phyloP scores from a whole-genome alignment of 2,888 invertebrate species.

The Drosophila longiperda region DNA sequence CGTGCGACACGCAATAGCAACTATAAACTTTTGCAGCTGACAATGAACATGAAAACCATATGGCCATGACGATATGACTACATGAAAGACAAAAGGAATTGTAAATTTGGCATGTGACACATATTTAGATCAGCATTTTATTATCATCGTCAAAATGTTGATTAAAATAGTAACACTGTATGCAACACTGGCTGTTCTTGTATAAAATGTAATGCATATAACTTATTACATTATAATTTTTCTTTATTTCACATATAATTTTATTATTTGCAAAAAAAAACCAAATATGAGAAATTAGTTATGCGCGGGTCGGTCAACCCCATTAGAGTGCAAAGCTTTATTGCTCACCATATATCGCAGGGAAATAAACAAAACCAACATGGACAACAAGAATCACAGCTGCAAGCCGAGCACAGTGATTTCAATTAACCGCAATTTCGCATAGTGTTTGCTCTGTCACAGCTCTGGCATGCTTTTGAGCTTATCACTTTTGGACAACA shows the following conservation, averaged over 20 bases:
- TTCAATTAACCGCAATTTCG: conserved; percentile 80
- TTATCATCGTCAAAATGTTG: conserved; percentile 71
- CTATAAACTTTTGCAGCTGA: conserved; percentile 50
- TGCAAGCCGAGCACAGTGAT: conserved; percentile 72
- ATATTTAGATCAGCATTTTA: conserved; percentile 65
- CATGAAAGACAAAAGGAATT: conserved; percentile 33
- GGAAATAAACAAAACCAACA: conserved; percentile 22
- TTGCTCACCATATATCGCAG: conserved; percentile 57
- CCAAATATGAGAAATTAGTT: conserved; percentile 70
- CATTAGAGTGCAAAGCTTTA: conserved; percentile 74
- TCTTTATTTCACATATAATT: conserved; percentile 1
- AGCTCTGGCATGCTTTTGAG: conserved; percentile 37
- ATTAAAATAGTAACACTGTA: conserved; percentile 66
- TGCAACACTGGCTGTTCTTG: conserved; percentile 17
- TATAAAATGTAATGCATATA: conserved; percentile 1
- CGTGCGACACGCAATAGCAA: conserved; percentile 38
- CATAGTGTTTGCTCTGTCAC: conserved; percentile 52
- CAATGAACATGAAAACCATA: conserved; percentile 65
- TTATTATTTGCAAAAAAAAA: conserved; percentile 26
- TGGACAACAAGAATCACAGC: conserved; percentile 34
- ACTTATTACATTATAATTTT: not conserved
- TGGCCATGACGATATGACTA: conserved; percentile 37
- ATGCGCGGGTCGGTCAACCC: conserved; percentile 65
- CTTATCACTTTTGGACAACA: conserved; percentile 56
- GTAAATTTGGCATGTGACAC: conserved; percentile 65